Base-by-base conservation (phyloP, 2,113 vertebrate genomes). In the Smithornis capensis region DNA sequence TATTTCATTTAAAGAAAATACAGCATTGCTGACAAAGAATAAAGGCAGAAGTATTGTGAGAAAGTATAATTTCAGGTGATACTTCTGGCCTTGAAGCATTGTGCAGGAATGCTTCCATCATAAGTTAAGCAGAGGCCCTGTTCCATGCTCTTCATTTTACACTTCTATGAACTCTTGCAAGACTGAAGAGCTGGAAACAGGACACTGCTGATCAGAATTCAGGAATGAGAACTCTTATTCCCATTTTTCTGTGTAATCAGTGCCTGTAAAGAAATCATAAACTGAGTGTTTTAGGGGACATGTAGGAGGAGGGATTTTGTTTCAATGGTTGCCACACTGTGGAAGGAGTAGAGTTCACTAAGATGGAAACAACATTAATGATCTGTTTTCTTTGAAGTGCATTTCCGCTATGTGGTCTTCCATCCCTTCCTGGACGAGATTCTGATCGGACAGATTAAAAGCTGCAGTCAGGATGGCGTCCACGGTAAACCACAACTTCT, bases 371-470 rank as follows among this genome's bases (percentile, higher is more conserved):
- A 40, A 78, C 31, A 1, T 37, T 24, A 65, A 73, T 12, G 57
- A 24, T 42, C 44, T 67, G 12, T 49, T 95, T 83, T 62, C 23
- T 78, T 93, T 79, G 6, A 93, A 99, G 99, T 99, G 84, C 98
- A 99, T 93, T 99, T 99, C 92, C 98, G 99, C 62, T 99, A 99
- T 0, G 99, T 99, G 68, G 99, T 99, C 57, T 99, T 99, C 95
- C 99, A 99, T 79, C 99, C 99, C 0, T 99, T 99, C 96, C 98
- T 99, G 95, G 99, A 99, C 4, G 99, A 99, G 98, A 99, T 99
- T 68, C 97, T 99, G 73, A 96, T 99, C 1, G 99, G 99, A 33
- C 98, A 99, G 95, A 99, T 99, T 83, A 99, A 99, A 96, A 99
- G 99, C 97, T 99, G 99, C 98, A 99, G 99, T 86, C 99, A 98